phyloP scores from a whole-genome alignment of 2,797 vertebrate genomes.

The Rhinophrynus dorsalis region DNA sequence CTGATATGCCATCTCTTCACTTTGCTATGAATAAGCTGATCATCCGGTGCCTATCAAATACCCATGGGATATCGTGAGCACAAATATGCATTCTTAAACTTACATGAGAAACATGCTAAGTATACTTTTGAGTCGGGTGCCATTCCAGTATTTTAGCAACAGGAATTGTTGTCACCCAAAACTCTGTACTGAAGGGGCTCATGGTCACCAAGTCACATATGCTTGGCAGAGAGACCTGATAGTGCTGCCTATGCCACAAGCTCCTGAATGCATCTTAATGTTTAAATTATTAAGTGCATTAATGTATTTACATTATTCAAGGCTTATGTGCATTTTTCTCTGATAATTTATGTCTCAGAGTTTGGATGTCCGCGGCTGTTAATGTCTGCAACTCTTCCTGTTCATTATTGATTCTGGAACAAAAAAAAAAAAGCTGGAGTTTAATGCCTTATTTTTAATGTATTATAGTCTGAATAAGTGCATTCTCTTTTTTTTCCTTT shows the following conservation, averaged over 20 bases:
- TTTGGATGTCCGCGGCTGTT: conserved; percentile 95
- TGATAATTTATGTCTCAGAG: conserved; percentile 98
- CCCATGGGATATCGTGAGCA: too few relatives aligned
- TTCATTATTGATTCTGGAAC: conserved; percentile 97
- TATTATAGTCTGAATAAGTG: conserved; percentile 99
- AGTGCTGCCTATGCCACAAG: conserved; percentile 62
- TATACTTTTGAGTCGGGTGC: too few relatives aligned
- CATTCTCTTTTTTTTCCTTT: conserved; percentile 99
- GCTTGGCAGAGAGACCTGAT: conserved; percentile 24
- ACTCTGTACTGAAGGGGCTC: background rate
- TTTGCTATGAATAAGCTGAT: too few relatives aligned
- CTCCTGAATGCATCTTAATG: conserved; percentile 88
- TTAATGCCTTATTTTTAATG: conserved; percentile 90
- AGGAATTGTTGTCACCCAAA: background rate
- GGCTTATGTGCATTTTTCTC: conserved; percentile 98
- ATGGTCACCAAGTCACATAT: conserved; percentile 2
- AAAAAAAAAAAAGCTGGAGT: conserved; percentile 87
- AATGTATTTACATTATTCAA: conserved; percentile 99
- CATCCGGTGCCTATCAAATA: too few relatives aligned
- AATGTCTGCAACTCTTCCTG: conserved; percentile 95
- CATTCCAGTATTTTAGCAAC: too few relatives aligned
- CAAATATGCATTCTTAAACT: too few relatives aligned
- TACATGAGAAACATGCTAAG: too few relatives aligned
- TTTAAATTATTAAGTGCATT: conserved; percentile 99
- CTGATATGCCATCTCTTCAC: too few relatives aligned